phyloP scores from a whole-genome alignment of 2,797 vertebrate genomes.

The Syngnathus acus region DNA sequence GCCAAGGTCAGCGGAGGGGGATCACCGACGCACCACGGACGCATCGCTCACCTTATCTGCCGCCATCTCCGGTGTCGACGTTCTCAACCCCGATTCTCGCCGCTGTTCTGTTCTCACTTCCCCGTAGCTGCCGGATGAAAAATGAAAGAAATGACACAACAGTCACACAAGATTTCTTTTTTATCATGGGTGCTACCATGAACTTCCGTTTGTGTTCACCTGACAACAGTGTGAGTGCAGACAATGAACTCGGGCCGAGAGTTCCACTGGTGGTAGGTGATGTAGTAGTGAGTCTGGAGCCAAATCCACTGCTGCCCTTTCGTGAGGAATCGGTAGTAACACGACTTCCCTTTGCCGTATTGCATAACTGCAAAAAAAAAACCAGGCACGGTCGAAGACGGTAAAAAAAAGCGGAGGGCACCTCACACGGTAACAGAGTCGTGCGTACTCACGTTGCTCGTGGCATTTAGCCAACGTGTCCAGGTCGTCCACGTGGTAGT shows the following conservation, averaged over 20 bases:
- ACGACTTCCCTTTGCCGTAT: conserved; percentile 96
- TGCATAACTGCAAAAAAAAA: conserved; percentile 82
- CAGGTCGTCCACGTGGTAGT: conserved; percentile 97
- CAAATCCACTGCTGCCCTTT: conserved; percentile 99
- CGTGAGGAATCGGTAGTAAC: conserved; percentile 96
- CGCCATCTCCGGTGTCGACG: conserved; percentile 77
- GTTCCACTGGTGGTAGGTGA: conserved; percentile 99
- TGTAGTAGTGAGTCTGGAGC: conserved; percentile 97
- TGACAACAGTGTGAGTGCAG: conserved; percentile 95
- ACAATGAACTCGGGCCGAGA: conserved; percentile 97
- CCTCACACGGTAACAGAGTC: background rate
- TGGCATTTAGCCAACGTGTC: conserved; percentile 96
- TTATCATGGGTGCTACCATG: no score
- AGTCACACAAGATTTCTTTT: background rate
- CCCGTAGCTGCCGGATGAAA: conserved; percentile 66
- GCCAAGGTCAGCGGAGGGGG: background rate
- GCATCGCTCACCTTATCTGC: conserved; percentile 79
- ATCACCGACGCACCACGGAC: background rate
- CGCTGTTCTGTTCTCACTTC: conserved; percentile 74
- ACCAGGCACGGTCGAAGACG: background rate
- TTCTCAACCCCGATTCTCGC: conserved; percentile 76
- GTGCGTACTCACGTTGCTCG: conserved; percentile 83
- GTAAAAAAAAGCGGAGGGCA: background rate
- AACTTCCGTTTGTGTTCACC: conserved; percentile 59
- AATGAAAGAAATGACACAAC: background rate